Percentiles rank a stretch among this genome's conserved stretches.
These are phyloP conservation scores for Melanostigma gelatinosum DNA, from an alignment of 2,113 vertebrate genomes.

Conservation along the genomic window DNA sequence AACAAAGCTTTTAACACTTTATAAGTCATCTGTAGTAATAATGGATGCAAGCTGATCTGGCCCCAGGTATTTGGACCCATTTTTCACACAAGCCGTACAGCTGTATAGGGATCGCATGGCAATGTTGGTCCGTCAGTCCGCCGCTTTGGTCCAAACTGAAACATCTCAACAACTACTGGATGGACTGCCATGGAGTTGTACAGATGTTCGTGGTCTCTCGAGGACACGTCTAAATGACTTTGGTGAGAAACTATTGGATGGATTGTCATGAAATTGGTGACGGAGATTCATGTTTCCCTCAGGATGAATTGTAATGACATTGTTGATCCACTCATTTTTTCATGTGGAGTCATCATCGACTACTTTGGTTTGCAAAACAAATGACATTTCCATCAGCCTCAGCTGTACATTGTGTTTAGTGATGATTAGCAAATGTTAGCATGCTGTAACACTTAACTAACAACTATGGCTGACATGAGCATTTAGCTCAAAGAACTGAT, in stretches of 20 bases:
- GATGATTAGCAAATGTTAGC: background rate
- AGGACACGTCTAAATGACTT: background rate
- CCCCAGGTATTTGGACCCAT: background rate
- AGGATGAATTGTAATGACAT: background rate
- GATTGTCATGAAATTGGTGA: background rate
- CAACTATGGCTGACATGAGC: background rate
- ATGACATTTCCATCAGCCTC: background rate
- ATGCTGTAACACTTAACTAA: background rate
- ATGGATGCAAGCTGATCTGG: slow-evolving; percentile 5
- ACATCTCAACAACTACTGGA: background rate
- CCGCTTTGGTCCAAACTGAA: background rate
- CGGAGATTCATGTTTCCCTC: background rate
- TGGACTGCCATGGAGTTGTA: background rate
- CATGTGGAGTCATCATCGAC: background rate
- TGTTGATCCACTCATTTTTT: background rate
- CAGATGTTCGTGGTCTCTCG: background rate
- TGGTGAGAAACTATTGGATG: background rate
- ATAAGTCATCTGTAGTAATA: background rate
- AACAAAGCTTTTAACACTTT: slow-evolving; percentile 26
- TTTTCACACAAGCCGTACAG: background rate
- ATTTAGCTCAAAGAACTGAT: background rate
- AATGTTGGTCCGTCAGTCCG: background rate
- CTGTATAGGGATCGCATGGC: background rate
- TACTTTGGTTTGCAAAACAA: background rate
- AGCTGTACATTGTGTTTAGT: background rate